Percentiles rank a stretch among this genome's conserved stretches.
Evolutionary conservation across 2,888 invertebrate species (phyloP).

Genomic region (Phengaris arion): DNA sequence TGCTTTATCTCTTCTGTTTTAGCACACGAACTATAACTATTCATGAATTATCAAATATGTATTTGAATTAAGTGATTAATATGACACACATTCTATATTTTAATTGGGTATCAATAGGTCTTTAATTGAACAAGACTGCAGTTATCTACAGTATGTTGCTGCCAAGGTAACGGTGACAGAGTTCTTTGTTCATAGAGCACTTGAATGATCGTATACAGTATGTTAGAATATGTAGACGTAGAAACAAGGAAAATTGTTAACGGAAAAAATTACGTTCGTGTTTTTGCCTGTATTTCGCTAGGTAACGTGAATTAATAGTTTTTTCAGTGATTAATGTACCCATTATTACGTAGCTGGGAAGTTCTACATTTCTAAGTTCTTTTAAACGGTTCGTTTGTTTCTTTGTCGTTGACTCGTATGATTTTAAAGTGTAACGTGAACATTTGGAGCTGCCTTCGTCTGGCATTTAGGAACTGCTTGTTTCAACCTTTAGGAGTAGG

Average conservation of each 20-base stretch:
- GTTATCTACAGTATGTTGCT: constrained; percentile 15
- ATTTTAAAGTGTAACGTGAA: not conserved
- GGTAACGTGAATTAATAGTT: not conserved
- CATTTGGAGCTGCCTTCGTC: not conserved
- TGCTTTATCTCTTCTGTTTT: too few species aligned
- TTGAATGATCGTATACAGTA: not conserved
- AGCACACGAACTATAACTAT: not conserved
- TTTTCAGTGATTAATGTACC: constrained; percentile 5
- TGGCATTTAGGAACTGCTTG: not conserved
- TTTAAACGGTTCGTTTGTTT: not conserved
- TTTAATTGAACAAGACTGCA: constrained; percentile 12
- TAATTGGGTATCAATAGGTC: not conserved
- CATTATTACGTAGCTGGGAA: not conserved
- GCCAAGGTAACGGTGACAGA: constrained; percentile 9
- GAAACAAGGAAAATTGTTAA: constrained; percentile 20
- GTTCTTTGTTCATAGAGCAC: constrained; percentile 9
- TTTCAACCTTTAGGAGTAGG: not conserved
- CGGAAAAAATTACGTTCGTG: constrained; percentile 12
- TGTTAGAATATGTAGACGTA: not conserved
- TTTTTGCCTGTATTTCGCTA: constrained; percentile 8
- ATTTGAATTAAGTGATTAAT: not conserved
- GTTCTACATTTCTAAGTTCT: not conserved
- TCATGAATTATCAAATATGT: not conserved
- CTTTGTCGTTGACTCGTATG: not conserved
- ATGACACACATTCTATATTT: constrained; percentile 7